These are phyloP conservation scores for Rhinophrynus dorsalis DNA, from an alignment of 2,797 vertebrate species.

Conservation along the genomic window DNA sequence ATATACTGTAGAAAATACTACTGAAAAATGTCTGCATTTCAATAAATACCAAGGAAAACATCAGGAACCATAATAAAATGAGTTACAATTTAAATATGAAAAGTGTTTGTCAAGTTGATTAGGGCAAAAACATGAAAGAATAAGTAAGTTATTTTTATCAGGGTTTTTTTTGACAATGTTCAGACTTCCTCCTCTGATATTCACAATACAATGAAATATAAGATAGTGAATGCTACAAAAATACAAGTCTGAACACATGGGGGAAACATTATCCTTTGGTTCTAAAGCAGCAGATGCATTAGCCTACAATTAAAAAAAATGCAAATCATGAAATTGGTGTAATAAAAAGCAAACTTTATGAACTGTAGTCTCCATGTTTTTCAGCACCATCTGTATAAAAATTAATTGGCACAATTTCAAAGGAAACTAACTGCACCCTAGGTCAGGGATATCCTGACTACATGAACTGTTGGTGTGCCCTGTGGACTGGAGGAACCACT, in stretches of 20 bases:
- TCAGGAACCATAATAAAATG: slow-evolving; percentile 4
- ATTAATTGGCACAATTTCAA: no score
- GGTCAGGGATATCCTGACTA: no score
- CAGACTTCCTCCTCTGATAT: slow-evolving; percentile 10
- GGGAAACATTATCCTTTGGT: slow-evolving; percentile 1
- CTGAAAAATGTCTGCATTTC: background rate
- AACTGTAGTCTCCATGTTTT: no score
- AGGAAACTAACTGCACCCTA: no score
- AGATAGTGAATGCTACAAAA: slow-evolving; percentile 8
- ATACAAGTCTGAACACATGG: slow-evolving; percentile 3
- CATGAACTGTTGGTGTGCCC: no score
- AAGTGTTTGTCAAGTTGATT: slow-evolving; percentile 20
- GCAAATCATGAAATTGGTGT: background rate
- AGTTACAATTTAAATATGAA: slow-evolving; percentile 9
- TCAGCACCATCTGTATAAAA: no score
- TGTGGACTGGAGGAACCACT: no score
- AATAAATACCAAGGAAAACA: background rate
- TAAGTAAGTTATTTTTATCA: slow-evolving; percentile 21
- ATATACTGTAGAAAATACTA: background rate
- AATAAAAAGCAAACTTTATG: background rate
- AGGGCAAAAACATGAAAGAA: slow-evolving; percentile 28
- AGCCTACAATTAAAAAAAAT: background rate
- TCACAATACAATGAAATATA: slow-evolving; percentile 5
- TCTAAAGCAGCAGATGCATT: background rate
- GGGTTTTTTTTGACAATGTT: slow-evolving; percentile 19